These are phyloP conservation scores for Hyles lineata DNA, from an alignment of 2,888 invertebrate genomes.

Conservation along the genomic window DNA sequence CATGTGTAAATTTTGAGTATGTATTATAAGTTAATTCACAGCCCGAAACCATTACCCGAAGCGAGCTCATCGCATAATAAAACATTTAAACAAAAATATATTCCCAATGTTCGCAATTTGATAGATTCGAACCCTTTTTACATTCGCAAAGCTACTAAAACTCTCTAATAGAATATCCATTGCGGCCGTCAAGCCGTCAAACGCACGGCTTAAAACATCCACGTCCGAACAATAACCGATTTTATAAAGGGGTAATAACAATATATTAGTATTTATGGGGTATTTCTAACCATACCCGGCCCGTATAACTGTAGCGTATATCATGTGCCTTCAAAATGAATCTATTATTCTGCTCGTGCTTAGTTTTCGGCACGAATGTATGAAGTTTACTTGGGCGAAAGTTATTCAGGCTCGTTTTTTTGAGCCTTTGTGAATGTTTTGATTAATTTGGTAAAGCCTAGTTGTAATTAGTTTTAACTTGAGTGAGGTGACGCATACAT, in stretches of 20 bases:
- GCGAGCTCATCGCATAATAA: background rate
- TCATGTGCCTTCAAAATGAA: constrained; percentile 5
- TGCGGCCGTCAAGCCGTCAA: constrained; percentile 1
- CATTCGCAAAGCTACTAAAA: background rate
- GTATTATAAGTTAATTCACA: too few relatives aligned
- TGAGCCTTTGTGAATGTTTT: too few relatives aligned
- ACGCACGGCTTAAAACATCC: background rate
- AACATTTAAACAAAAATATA: background rate
- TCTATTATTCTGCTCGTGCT: background rate
- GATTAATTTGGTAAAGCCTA: too few relatives aligned
- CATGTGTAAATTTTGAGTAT: too few relatives aligned
- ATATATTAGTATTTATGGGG: constrained; percentile 60
- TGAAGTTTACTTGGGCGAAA: background rate
- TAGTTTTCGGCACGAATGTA: background rate
- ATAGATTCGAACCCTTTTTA: background rate
- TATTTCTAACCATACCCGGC: constrained; percentile 51
- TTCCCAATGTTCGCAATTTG: constrained; percentile 1
- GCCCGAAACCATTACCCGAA: too few relatives aligned
- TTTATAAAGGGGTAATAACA: constrained; percentile 55
- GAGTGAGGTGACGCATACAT: too few relatives aligned
- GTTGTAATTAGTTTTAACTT: too few relatives aligned
- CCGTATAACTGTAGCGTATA: constrained; percentile 4
- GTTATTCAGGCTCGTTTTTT: too few relatives aligned
- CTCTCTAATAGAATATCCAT: constrained; percentile 12
- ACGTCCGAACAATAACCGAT: constrained; percentile 45